Base-by-base conservation (phyloP, 1,140 invertebrate genomes). In the Ridgeia piscesae region DNA sequence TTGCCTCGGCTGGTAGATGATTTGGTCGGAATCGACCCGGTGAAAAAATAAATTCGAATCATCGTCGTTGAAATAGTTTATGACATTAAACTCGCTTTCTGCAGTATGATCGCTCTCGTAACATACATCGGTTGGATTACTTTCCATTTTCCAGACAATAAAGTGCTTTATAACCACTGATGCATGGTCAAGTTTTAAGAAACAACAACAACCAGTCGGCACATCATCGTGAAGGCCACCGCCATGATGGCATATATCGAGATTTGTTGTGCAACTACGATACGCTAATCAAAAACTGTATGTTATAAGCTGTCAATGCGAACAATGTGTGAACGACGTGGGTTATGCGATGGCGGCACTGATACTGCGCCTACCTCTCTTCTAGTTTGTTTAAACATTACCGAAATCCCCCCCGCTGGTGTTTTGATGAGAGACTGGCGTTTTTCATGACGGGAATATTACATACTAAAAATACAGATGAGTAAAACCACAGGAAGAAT, bases 1-100 rank as follows among this genome's bases (percentile, higher is more conserved):
- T 95, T 98, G 98, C 94, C 98, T 98, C 93, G 97, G 97, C 96
- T 98, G 97, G 96, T 99, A 99, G 94, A 99, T 98, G 94, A 99
- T 98, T 96, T 99, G 98, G 96, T 98, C 97, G 91, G 98, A 99
- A 96, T 99, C 98, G 91, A 99, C 58, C 58, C 58, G 6, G 58
- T 77, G 58, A 77, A 77, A 77, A 77, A 77, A 77, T 77, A 77
- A 77, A 77, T 77, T 77, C 58, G 58, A 77, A 77, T 77, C 58
- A 77, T 77, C 58, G 58, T 77, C 58, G 58, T 77, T 77, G 58
- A 77, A 77, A 77, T 77, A 77, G 58, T 31, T 77, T 77, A 31
- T 77, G 14, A 77, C 58, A 31, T 77, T 77, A 77, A 77, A 77
- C 11, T 77, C 58, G 58, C 17, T 77, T 77, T 77, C 58, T 77